Percentiles rank a stretch among this genome's conserved stretches.
Evolutionary conservation across 2,797 vertebrate genomes (phyloP).

Genomic region (Tapera naevia): DNA sequence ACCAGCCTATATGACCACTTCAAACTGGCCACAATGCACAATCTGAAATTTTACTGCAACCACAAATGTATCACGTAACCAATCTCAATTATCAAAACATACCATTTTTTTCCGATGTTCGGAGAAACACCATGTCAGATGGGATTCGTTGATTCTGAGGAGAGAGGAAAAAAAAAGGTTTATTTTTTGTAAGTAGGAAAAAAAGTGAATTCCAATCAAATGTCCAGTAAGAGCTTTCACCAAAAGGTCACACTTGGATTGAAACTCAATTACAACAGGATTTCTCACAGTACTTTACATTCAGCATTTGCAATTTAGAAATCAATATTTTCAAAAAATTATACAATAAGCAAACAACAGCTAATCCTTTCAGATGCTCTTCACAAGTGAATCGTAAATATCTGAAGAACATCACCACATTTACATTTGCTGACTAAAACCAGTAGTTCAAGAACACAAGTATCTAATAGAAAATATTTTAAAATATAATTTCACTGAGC

Average conservation of each 20-base stretch:
- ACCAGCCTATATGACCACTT: background rate
- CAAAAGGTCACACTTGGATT: constrained; percentile 65
- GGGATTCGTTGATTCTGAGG: constrained; percentile 96
- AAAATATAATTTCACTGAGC: background rate
- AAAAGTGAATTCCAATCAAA: constrained; percentile 53
- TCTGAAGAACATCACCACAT: constrained; percentile 6
- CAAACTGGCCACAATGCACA: background rate
- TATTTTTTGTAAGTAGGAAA: background rate
- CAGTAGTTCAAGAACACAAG: background rate
- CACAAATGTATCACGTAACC: background rate
- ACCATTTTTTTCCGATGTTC: constrained; percentile 97
- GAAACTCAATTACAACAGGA: constrained; percentile 72
- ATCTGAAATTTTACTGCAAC: background rate
- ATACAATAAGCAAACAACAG: constrained; percentile 65
- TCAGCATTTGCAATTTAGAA: constrained; percentile 67
- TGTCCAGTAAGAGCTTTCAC: constrained; percentile 52
- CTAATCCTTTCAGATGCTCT: constrained; percentile 36
- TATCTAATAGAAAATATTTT: background rate
- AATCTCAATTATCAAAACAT: constrained; percentile 42
- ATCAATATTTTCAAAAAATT: constrained; percentile 62
- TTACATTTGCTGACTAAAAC: background rate
- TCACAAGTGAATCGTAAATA: constrained; percentile 8
- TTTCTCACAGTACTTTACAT: constrained; percentile 59
- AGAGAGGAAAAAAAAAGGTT: background rate
- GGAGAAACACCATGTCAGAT: constrained; percentile 97